Evolutionary conservation across 2,113 vertebrate genomes (phyloP).

Genomic region (Gambusia affinis): DNA sequence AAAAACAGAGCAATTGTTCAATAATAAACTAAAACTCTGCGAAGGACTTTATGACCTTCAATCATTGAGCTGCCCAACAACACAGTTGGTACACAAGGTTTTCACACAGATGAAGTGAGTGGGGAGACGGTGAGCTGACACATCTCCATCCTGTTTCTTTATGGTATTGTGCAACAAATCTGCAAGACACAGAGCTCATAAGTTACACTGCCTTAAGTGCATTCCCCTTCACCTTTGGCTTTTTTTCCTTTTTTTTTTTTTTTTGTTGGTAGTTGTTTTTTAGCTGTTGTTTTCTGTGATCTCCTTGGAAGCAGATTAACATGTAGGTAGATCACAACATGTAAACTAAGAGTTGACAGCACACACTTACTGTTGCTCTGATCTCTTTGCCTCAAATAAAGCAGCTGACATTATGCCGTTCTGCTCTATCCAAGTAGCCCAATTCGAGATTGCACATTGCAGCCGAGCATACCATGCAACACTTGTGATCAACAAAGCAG

Average conservation of each 20-base stretch:
- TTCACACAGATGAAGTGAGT: conserved; percentile 15
- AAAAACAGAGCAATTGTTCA: not conserved
- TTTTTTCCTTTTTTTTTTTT: not conserved
- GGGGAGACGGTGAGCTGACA: conserved; percentile 32
- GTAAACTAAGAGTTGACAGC: conserved; percentile 14
- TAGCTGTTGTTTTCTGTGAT: conserved; percentile 15
- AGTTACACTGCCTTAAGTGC: not conserved
- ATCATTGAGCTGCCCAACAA: conserved; percentile 9
- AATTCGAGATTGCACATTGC: conserved; percentile 13
- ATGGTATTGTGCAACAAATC: not conserved
- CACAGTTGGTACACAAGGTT: not conserved
- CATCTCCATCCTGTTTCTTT: conserved; percentile 34
- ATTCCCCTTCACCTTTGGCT: conserved; percentile 10
- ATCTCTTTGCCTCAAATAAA: conserved; percentile 9
- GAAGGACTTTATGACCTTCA: not conserved
- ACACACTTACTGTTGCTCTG: not conserved
- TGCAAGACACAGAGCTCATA: not conserved
- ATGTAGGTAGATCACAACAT: conserved; percentile 9
- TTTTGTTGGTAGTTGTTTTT: conserved; percentile 17
- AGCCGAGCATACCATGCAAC: not conserved
- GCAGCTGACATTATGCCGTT: not conserved
- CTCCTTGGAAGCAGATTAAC: conserved; percentile 16
- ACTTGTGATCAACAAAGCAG: conserved; percentile 29
- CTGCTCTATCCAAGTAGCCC: not conserved
- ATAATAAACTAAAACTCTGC: not conserved